Conservation (phyloP, 2,797 vertebrate genomes). For the Tapera naevia region DNA sequence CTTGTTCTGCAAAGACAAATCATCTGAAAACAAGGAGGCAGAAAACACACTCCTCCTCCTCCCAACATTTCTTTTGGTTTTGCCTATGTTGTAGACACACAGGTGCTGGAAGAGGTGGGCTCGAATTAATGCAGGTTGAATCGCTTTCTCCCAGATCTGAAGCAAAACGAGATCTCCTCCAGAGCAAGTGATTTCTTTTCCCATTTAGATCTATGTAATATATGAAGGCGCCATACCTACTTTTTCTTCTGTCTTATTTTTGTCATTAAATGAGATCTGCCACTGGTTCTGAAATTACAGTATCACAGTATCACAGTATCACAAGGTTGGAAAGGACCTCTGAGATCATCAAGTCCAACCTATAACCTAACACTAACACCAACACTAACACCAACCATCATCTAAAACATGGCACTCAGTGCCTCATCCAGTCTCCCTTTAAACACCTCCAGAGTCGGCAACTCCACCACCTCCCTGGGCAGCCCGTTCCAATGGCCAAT, state of each 20-base stretch:
- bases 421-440: no score
- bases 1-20: neutral
- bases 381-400: no score
- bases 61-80: neutral
- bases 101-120: neutral
- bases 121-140: neutral
- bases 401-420: no score
- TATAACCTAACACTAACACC: no score
- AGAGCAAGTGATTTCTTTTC: neutral
- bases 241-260: neutral
- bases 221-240: fast-evolving
- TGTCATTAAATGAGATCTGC: neutral
- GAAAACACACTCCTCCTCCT: neutral
- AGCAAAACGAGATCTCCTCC: neutral
- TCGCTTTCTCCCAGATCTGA: neutral
- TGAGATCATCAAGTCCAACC: no score
- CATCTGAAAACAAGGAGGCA: neutral
- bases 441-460: no score
- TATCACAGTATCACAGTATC: no score
- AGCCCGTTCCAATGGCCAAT: no score
- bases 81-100: fast-evolving
- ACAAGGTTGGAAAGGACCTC: no score
- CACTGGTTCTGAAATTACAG: neutral
- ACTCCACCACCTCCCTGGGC: no score
- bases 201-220: fast-evolving